A percentile compares a stretch with the other conserved stretches of the same genome.
These are phyloP conservation scores for Acipenser transmontanus DNA, from an alignment of 2,797 vertebrate genomes.

Conservation along the genomic window DNA sequence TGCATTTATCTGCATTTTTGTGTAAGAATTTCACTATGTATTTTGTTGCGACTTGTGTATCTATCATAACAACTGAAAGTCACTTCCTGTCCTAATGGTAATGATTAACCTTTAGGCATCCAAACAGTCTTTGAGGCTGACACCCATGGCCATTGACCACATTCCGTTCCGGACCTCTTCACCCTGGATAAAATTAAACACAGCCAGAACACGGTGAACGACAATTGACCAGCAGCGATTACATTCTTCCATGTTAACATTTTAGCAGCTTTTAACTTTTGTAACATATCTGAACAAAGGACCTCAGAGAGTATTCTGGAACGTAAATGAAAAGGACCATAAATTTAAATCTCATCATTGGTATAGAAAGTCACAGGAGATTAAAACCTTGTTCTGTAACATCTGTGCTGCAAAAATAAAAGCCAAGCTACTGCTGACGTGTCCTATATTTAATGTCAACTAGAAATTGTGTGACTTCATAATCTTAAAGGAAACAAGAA, in stretches of 20 bases:
- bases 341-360: too few relatives aligned
- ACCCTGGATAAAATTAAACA: slow-evolving; percentile 65
- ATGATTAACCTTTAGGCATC: slow-evolving; percentile 28
- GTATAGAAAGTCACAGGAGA: too few relatives aligned
- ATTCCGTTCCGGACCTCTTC: slow-evolving; percentile 72
- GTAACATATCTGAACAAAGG: too few relatives aligned
- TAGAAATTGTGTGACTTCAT: too few relatives aligned
- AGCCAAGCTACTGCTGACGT: too few relatives aligned
- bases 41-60: slow-evolving; percentile 15
- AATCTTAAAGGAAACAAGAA: too few relatives aligned
- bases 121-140: slow-evolving; percentile 46
- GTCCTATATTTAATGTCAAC: too few relatives aligned
- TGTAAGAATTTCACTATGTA: neutral
- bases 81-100: neutral
- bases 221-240: neutral
- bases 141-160: slow-evolving; percentile 63
- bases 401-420: too few relatives aligned
- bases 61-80: neutral
- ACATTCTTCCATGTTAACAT: neutral
- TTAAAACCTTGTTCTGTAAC: too few relatives aligned
- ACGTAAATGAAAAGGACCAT: too few relatives aligned
- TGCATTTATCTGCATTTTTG: too few relatives aligned
- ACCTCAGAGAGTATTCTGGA: too few relatives aligned
- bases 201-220: slow-evolving; percentile 33
- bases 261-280: neutral